These are phyloP conservation scores for Psittacula echo DNA, from an alignment of 2,797 vertebrate species.

Conservation along the genomic window DNA sequence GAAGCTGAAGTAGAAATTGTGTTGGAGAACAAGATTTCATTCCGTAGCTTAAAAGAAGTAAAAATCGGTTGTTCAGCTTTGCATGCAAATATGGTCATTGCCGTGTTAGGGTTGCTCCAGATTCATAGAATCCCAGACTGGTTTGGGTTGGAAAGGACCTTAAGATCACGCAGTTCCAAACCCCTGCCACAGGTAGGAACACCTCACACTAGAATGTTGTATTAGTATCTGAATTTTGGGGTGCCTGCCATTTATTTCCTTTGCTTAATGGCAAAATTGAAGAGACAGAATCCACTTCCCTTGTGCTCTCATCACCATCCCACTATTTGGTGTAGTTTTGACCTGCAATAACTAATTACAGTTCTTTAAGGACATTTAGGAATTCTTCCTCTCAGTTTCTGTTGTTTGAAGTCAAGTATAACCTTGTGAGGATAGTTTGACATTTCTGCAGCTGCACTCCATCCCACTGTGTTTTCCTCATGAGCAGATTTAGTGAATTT, in stretches of 20 bases:
- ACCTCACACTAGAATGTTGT: not conserved
- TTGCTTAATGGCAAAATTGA: not conserved
- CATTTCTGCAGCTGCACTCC: constrained; percentile 58
- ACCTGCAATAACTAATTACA: constrained; percentile 4
- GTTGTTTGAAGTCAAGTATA: constrained; percentile 45
- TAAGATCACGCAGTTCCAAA: not conserved
- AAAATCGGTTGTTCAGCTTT: not conserved
- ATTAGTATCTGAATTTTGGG: not conserved
- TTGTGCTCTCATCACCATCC: not conserved
- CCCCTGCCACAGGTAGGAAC: not conserved
- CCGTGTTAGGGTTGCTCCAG: not conserved
- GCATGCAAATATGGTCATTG: not conserved
- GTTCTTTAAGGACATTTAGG: not conserved
- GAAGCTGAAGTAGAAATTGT: not conserved
- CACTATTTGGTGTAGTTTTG: not conserved
- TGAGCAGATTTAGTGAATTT: constrained; percentile 32
- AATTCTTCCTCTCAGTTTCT: constrained; percentile 44
- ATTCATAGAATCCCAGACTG: not conserved
- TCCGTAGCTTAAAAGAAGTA: not conserved
- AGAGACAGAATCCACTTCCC: not conserved
- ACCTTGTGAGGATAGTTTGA: constrained; percentile 57
- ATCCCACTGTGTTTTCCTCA: constrained; percentile 26
- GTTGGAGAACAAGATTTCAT: not conserved
- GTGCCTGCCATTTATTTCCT: not conserved
- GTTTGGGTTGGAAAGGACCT: not conserved